phyloP scores from a whole-genome alignment of 2,797 vertebrate genomes.

The Ctenopoma kingsleyae region DNA sequence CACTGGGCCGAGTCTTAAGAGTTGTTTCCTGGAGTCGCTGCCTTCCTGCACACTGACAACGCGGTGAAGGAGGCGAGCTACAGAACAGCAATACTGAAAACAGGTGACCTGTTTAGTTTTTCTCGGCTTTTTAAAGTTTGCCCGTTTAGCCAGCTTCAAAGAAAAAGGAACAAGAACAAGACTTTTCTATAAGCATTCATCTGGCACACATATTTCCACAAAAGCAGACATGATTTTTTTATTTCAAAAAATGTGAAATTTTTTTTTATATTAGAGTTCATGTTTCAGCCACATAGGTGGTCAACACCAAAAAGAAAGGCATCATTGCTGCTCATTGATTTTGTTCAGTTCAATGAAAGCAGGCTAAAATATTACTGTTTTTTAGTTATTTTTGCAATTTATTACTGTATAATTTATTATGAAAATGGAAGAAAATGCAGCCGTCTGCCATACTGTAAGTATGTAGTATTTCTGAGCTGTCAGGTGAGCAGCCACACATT shows the following conservation, averaged over 20 bases:
- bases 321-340: neutral
- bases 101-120: neutral
- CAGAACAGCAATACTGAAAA: fast-evolving
- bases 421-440: neutral
- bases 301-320: neutral
- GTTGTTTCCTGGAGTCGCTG: slow-evolving; percentile 44
- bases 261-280: too few species aligned
- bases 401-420: neutral
- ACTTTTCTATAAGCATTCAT: neutral
- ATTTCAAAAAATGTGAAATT: too few species aligned
- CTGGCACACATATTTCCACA: neutral
- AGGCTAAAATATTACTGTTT: neutral
- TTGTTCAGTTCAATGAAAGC: neutral
- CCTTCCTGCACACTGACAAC: neutral
- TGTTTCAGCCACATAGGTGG: too few species aligned
- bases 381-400: neutral
- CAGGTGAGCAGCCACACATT: neutral
- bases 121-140: neutral
- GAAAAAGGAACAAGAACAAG: too few species aligned
- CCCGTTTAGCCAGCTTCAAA: neutral
- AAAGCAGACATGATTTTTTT: neutral
- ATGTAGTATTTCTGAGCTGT: neutral
- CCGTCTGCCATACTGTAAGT: neutral
- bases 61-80: slow-evolving; percentile 9
- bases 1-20: slow-evolving; percentile 56